Percentiles rank a stretch among this genome's conserved stretches.
These are phyloP conservation scores for Dicyrtoma fusca DNA, from an alignment of 2,888 invertebrate species.

Conservation along the genomic window DNA sequence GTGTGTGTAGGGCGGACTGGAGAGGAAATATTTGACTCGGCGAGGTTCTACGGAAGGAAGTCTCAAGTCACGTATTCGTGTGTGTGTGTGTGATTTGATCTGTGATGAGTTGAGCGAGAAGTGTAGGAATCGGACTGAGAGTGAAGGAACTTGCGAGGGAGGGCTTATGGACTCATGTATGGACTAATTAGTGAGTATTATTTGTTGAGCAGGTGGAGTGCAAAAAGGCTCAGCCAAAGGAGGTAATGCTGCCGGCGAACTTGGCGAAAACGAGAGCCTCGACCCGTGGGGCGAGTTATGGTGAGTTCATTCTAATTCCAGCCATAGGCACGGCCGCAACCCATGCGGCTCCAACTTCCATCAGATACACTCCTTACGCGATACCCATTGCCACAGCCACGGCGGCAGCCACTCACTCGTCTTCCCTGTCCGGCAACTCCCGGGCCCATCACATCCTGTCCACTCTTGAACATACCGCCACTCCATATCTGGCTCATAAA, in stretches of 20 bases:
- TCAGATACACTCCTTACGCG: conserved; percentile 58
- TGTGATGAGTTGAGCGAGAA: no score
- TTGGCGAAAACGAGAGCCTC: conserved; percentile 94
- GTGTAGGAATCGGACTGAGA: no score
- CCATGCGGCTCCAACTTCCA: conserved; percentile 57
- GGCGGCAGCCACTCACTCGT: conserved; percentile 64
- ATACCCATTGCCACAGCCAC: conserved; percentile 60
- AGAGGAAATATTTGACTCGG: no score
- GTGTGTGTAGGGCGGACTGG: no score
- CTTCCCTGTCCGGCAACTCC: conserved; percentile 62
- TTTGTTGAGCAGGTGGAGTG: conserved; percentile 86
- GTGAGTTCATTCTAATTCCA: conserved; percentile 85
- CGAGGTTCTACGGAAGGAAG: no score
- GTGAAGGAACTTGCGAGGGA: not conserved
- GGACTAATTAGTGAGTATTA: conserved; percentile 46
- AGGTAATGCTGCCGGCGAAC: conserved; percentile 98
- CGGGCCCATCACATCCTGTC: conserved; percentile 68
- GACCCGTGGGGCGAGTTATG: conserved; percentile 88
- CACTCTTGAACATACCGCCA: conserved; percentile 61
- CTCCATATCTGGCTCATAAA: conserved; percentile 56
- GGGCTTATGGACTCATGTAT: conserved; percentile 24
- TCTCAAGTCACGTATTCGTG: no score
- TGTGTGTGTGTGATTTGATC: no score
- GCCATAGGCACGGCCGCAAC: conserved; percentile 57
- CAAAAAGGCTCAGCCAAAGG: conserved; percentile 99